Base-by-base conservation (phyloP, 2,113 vertebrate species). In the Pterocles burchelli region DNA sequence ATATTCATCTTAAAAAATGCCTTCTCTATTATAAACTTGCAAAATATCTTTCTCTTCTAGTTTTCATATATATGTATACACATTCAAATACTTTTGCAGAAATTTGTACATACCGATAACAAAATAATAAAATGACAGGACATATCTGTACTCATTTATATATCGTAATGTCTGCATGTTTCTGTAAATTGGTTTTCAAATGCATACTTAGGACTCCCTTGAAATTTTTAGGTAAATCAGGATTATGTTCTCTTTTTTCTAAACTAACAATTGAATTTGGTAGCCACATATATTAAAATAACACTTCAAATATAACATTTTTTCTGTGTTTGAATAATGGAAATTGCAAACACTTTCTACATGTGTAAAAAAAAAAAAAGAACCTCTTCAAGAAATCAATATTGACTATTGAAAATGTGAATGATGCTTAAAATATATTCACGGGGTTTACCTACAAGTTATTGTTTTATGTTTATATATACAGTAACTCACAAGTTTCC, bases 131-230 rank as follows among this genome's bases (percentile, higher is more conserved):
- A 90, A 76, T 72, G 74, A 85, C 83, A 94, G 85, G 48, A 89
- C 31, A 62, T 96, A 79, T 92, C 79, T 92, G 72, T 86, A 71
- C 51, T 95, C 76, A 89, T 96, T 96, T 94, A 70, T 95, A 29
- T 88, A 65, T 43, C 34, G 24, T 85, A 95, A 84, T 67, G 66
- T 79, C 68, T 95, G 68, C 78, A 67, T 89, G 54, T 94, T 91
- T 77, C 79, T 95, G 45, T 81, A 81, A 91, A 94, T 73, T 89
- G 83, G 25, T 79, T 95, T 94, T 71, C 83, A 63, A 96, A 71
- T 92, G 38, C 46, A 63, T 72, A 80, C 49, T 91, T 90, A 92
- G 33, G 70, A 74, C 7, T 86, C 34, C 13, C 25, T 49, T 88
- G 79, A 96, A 93, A 95, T 95, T 78, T 93, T 34, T 75, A 24